phyloP scores from a whole-genome alignment of 2,888 invertebrate species.

The Hypercompe scribonia region DNA sequence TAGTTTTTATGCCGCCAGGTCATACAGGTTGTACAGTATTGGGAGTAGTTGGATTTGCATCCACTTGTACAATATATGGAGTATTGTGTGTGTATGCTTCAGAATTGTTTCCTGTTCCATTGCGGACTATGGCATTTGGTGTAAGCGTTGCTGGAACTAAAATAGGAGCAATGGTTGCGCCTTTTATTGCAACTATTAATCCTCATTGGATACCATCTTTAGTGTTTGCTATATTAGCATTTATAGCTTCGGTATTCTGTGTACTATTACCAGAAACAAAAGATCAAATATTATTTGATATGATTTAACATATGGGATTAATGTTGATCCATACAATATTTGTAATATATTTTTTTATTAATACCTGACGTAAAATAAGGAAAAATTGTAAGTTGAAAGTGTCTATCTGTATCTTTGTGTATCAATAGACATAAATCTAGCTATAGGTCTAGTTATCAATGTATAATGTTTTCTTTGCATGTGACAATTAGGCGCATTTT shows the following conservation, averaged over 20 bases:
- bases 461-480: too few relatives aligned
- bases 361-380: not conserved
- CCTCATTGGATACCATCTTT: slow-evolving; percentile 68
- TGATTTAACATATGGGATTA: slow-evolving; percentile 30
- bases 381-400: not conserved
- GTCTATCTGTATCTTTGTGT: not conserved
- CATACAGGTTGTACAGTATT: slow-evolving; percentile 56
- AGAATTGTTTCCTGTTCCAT: slow-evolving; percentile 68
- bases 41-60: slow-evolving; percentile 59
- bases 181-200: slow-evolving; percentile 61
- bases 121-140: slow-evolving; percentile 68
- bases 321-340: not conserved
- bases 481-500: too few relatives aligned
- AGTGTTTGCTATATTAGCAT: slow-evolving; percentile 59
- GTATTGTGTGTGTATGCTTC: slow-evolving; percentile 62
- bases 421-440: not conserved
- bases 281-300: slow-evolving; percentile 61
- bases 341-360: not conserved
- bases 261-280: slow-evolving; percentile 66
- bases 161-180: slow-evolving; percentile 66
- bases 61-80: slow-evolving; percentile 54
- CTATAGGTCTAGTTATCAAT: not conserved
- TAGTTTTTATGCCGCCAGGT: slow-evolving; percentile 58
- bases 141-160: slow-evolving; percentile 61
- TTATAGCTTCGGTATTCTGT: slow-evolving; percentile 57